Conservation (phyloP, 2,888 invertebrate genomes). For the Ephialtes manifestator region DNA sequence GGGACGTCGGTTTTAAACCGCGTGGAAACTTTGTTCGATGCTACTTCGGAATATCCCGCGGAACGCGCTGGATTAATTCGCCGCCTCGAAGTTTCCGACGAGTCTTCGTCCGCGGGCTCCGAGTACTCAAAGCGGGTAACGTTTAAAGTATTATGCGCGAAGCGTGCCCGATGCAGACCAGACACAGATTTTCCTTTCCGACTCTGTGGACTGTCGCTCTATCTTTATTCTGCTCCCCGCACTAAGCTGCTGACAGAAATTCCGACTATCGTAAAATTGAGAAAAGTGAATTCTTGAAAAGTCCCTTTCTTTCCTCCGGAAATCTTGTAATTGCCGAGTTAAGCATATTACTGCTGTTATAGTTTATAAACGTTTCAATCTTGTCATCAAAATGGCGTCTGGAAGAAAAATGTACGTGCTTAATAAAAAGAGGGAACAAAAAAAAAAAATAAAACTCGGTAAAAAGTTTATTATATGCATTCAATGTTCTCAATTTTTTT, state of each 20-base stretch:
- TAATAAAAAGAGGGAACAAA: too few species aligned
- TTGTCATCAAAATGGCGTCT: neutral
- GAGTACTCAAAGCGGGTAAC: constrained; percentile 69
- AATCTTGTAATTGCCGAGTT: neutral
- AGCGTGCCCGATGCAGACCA: constrained; percentile 66
- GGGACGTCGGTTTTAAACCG: constrained; percentile 64
- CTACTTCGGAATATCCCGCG: constrained; percentile 79
- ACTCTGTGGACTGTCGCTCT: constrained; percentile 17
- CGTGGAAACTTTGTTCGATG: constrained; percentile 78
- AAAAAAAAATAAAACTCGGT: too few species aligned
- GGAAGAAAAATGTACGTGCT: too few species aligned
- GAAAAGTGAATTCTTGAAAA: constrained; percentile 28
- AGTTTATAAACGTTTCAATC: neutral
- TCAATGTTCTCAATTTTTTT: too few species aligned
- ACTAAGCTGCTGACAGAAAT: neutral
- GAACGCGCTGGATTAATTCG: constrained; percentile 80
- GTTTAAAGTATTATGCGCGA: constrained; percentile 79
- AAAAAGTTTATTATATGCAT: too few species aligned
- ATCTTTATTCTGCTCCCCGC: constrained; percentile 9
- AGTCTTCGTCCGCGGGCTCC: constrained; percentile 71
- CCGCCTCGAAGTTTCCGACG: constrained; percentile 76
- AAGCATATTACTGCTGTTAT: neutral
- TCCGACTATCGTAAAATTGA: constrained; percentile 6
- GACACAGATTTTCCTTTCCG: constrained; percentile 46
- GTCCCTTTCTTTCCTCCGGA: neutral